These are phyloP conservation scores for Gymnocypris eckloni DNA, from an alignment of 2,797 vertebrate species.

Conservation along the genomic window DNA sequence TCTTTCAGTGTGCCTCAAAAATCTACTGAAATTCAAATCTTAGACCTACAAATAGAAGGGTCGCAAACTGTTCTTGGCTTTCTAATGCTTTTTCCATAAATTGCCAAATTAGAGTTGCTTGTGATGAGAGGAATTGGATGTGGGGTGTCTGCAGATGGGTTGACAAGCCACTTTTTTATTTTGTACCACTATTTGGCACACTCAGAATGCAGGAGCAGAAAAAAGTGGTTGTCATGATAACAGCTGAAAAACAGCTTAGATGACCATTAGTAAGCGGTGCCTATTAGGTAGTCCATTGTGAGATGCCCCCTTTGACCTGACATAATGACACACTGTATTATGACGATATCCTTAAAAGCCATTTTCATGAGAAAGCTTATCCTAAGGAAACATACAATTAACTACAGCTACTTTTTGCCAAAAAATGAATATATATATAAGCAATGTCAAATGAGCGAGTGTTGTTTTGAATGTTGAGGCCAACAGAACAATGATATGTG, in stretches of 20 bases:
- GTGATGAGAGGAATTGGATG: slow-evolving; percentile 17
- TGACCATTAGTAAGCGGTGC: slow-evolving; percentile 68
- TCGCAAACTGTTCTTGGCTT: slow-evolving; percentile 42
- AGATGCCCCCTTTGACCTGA: slow-evolving; percentile 65
- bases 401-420: neutral
- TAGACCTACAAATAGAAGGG: slow-evolving; percentile 43
- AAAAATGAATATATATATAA: neutral
- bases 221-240: slow-evolving; percentile 74
- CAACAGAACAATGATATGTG: neutral
- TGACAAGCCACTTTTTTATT: slow-evolving; percentile 67
- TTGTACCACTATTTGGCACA: slow-evolving; percentile 67
- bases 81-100: slow-evolving; percentile 51
- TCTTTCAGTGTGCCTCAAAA: slow-evolving; percentile 1
- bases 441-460: neutral
- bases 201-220: slow-evolving; percentile 64
- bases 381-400: neutral
- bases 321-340: slow-evolving; percentile 60
- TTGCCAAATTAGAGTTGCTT: slow-evolving; percentile 42
- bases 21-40: slow-evolving; percentile 60
- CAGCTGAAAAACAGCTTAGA: slow-evolving; percentile 67
- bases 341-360: slow-evolving; percentile 35
- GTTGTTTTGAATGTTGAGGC: neutral
- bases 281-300: slow-evolving; percentile 59
- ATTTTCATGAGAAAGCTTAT: neutral
- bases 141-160: slow-evolving; percentile 41